Conservation (phyloP, 2,797 vertebrate genomes). For the Discoglossus pictus region DNA sequence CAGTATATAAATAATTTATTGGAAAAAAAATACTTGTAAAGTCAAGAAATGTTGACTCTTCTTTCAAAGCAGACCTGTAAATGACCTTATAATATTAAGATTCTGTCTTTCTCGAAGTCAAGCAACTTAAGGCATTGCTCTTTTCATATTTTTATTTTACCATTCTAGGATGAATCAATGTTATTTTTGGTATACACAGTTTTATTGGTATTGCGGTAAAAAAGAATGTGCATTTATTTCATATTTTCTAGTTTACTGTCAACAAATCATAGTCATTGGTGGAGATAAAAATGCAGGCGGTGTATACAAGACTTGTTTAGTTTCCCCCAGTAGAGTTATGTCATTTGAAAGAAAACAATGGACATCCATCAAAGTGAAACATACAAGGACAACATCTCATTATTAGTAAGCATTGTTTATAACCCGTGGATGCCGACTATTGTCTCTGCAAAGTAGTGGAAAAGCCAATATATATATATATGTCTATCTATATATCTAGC, state of each 20-base stretch:
- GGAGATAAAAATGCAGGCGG: slow-evolving; percentile 53
- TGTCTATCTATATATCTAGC: no score
- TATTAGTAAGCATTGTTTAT: slow-evolving; percentile 60
- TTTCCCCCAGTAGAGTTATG: slow-evolving; percentile 55
- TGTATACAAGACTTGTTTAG: slow-evolving; percentile 51
- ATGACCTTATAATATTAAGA: slow-evolving; percentile 32
- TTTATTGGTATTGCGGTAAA: background rate
- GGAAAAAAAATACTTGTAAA: slow-evolving; percentile 19
- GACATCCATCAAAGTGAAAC: slow-evolving; percentile 62
- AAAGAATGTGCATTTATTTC: slow-evolving; percentile 49
- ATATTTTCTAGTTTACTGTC: slow-evolving; percentile 43
- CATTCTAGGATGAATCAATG: slow-evolving; percentile 17
- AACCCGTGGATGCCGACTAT: slow-evolving; percentile 54
- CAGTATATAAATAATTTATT: slow-evolving; percentile 26
- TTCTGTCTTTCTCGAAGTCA: slow-evolving; percentile 32
- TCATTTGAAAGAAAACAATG: slow-evolving; percentile 51
- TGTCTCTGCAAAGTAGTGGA: slow-evolving; percentile 49
- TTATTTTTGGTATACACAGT: slow-evolving; percentile 10
- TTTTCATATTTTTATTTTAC: background rate
- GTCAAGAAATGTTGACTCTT: slow-evolving; percentile 34
- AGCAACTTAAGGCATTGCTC: slow-evolving; percentile 4
- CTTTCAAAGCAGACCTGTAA: slow-evolving; percentile 22
- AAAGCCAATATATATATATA: slow-evolving; percentile 48
- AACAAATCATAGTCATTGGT: slow-evolving; percentile 39
- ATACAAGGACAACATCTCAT: slow-evolving; percentile 59